Conservation (phyloP, 2,113 vertebrate species). For the Pantherophis guttatus region DNA sequence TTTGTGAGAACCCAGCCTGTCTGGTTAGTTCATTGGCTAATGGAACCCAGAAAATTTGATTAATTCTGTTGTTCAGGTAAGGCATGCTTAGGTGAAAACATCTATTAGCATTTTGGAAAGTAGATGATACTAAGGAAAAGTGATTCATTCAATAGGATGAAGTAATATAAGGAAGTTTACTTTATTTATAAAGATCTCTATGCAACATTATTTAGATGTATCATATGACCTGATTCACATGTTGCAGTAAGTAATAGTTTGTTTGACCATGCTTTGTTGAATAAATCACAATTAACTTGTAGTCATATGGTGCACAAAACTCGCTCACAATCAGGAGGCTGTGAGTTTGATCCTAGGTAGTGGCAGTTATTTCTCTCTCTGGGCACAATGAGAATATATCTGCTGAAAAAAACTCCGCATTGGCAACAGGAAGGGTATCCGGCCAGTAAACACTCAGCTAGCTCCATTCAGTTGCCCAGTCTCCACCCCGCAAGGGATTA, state of each 20-base stretch:
- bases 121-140: not conserved
- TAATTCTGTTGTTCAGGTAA: not conserved
- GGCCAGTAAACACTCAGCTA: too few relatives aligned
- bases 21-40: not conserved
- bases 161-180: not conserved
- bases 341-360: too few relatives aligned
- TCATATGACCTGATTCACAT: not conserved
- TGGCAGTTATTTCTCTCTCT: too few relatives aligned
- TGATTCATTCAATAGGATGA: not conserved
- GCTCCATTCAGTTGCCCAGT: too few relatives aligned
- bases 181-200: not conserved
- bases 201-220: not conserved
- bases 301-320: not conserved
- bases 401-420: too few relatives aligned
- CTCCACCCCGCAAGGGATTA: too few relatives aligned
- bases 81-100: not conserved
- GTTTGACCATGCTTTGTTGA: not conserved
- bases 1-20: not conserved
- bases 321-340: too few relatives aligned
- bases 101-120: not conserved
- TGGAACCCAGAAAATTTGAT: not conserved
- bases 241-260: not conserved
- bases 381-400: too few relatives aligned
- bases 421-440: too few relatives aligned
- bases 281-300: not conserved